Base-by-base conservation (phyloP, 2,888 invertebrate species). In the Petrolisthes cinctipes region DNA sequence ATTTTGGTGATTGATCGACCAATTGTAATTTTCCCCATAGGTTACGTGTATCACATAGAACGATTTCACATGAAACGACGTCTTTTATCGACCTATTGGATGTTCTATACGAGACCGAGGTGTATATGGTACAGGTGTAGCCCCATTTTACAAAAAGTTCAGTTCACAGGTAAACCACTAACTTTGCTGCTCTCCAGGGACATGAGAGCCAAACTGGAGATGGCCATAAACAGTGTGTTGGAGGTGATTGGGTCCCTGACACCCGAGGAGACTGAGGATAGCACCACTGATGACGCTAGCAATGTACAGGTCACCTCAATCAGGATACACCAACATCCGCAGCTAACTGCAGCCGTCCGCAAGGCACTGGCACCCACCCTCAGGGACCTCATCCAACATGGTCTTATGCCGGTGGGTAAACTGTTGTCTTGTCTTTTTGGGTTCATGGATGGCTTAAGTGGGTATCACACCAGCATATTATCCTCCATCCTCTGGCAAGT, bases 341-440 rank as follows among this genome's bases (percentile, higher is more conserved):
- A 97, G 91, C 92, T 99, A 82, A 97, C 97, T 0, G 95, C 96
- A 51, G 96, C 97, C 80, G 98, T 99, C 5, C 94, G 99, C 57
- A 97, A 97, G 93, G 97, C 98, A 92, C 94, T 99, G 86, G 96
- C 98, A 20, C 94, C 96, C n/a, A 97, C 98, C 83, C 94, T 99
- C 90, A 94, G 97, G 91, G 97, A 98, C 92, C 94, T 99, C 56
- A 95, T 99, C 91, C 97, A 99, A 92, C 99, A 99, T 93, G 99
- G 99, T 0, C 94, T 98, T 54, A 94, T 95, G 92, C 94, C 95
- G 86, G 92, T 94, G 93, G 93, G 94, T 37, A 37, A 37, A 61
- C 11, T 61, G 9, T 61, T 9, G 4, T 61, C 66, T 14, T 61
- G 66, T 61, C 66, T 61, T 61, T 9, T 14, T 61, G 17, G 66